Evolutionary conservation across 2,797 vertebrate species (phyloP), one percentile per base, ranked within the genome.

Genomic region (Nyctibius grandis): DNA sequence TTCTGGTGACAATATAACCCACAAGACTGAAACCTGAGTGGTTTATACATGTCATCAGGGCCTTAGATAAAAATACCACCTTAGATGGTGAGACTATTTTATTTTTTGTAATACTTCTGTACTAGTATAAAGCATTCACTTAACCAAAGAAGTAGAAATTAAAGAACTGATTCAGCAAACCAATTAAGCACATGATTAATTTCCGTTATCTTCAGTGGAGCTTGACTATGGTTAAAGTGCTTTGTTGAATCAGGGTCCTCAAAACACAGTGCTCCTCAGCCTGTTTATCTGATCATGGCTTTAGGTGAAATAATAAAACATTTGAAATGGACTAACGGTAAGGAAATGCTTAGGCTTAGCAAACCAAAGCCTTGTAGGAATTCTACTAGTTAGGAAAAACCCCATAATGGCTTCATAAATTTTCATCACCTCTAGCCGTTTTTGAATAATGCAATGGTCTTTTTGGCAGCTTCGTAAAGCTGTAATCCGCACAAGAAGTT

Each of bases 1-100:
- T 95, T 93, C 90, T 95, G 86, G 75, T 96, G 92, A 94, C 78
- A 96, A 78, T 91, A 80, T 92, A 95, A 94, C 91, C 72, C 77
- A 91, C 88, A 91, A 94, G 91, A 82, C 85, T 93, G 89, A 97
- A 95, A 96, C 89, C 18, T 85, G 59, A 93, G 89, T 96, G 93
- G 93, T 89, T 96, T 89, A 69, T 72, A 86, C 85, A 86, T 91
- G 95, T 76, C 89, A 95, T 60, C 87, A 88, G 73, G 94, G 75
- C 77, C 42, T 80, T 60, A 86, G 88, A 96, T 72, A 95, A 96
- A 97, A 96, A 93, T 88, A 86, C 84, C 82, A 90, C 50, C 53
- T 89, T 59, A 92, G 84, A 92, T 95, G 80, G 89, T 80, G 36
- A 91, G 80, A 95, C 72, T 87, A 93, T 80, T 93, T 92, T 70